phyloP scores from a whole-genome alignment of 1,140 invertebrate species.

The Tetragonula clypearis region DNA sequence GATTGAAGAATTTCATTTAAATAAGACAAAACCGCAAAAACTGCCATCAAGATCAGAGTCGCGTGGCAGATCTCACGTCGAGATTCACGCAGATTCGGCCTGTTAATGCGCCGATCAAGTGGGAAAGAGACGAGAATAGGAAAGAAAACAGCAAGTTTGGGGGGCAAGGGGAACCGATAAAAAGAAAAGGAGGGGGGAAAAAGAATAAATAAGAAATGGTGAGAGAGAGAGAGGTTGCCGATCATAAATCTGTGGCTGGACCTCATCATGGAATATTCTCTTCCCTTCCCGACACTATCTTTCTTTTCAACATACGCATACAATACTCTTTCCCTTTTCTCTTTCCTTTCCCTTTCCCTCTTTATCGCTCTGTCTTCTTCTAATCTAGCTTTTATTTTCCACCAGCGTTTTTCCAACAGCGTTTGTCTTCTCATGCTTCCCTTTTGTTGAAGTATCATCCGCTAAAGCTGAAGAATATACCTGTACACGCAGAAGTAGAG shows the following conservation, averaged over 20 bases:
- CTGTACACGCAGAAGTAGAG: too few relatives aligned
- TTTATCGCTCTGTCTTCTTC: not conserved
- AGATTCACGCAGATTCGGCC: constrained; percentile 26
- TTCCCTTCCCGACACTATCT: constrained; percentile 35
- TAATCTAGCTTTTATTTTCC: not conserved
- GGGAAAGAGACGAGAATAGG: constrained; percentile 32
- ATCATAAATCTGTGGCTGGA: constrained; percentile 78
- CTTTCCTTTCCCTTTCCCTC: not conserved
- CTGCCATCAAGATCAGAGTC: constrained; percentile 47
- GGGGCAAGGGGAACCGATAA: constrained; percentile 41
- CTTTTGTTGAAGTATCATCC: not conserved
- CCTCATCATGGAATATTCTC: constrained; percentile 78
- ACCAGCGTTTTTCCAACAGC: not conserved
- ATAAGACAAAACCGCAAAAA: not conserved
- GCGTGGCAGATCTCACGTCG: constrained; percentile 73
- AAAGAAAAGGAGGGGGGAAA: constrained; percentile 54
- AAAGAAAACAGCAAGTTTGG: constrained; percentile 59
- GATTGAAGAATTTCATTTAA: not conserved
- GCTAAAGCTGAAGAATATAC: not conserved
- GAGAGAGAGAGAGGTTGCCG: constrained; percentile 71
- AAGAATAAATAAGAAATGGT: constrained; percentile 68
- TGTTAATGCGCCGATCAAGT: constrained; percentile 38
- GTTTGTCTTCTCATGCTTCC: not conserved
- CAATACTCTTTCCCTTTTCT: not conserved
- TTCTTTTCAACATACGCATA: constrained; percentile 17